phyloP scores from a whole-genome alignment of 2,113 vertebrate genomes.

The Ceyx cyanopectus region DNA sequence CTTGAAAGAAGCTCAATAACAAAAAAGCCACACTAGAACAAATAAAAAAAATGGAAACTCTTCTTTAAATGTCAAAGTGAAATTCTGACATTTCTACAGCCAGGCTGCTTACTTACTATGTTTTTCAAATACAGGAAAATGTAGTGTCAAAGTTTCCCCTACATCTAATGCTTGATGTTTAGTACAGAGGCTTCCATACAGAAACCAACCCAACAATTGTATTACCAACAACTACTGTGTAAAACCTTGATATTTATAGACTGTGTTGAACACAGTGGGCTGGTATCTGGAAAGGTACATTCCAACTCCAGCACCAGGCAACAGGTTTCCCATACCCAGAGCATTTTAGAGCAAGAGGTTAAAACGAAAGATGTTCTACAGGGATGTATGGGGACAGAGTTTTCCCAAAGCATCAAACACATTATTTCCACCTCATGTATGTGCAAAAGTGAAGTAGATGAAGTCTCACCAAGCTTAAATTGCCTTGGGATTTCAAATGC shows the following conservation, averaged over 20 bases:
- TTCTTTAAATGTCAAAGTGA: constrained; percentile 25
- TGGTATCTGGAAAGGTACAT: neutral
- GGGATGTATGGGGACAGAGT: accelerated
- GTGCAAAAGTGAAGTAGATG: neutral
- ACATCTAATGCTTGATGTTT: neutral
- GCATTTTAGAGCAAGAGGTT: neutral
- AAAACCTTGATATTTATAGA: neutral
- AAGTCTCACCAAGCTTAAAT: neutral
- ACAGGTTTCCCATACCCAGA: neutral
- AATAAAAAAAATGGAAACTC: constrained; percentile 20
- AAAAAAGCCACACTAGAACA: neutral
- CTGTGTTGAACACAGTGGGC: neutral
- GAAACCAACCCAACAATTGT: neutral
- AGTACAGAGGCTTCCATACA: neutral
- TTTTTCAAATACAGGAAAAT: constrained; percentile 24
- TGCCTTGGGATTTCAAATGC: neutral
- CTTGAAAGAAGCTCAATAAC: neutral
- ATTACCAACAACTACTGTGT: neutral
- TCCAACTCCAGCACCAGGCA: neutral
- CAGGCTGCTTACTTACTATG: neutral
- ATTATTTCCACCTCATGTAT: accelerated
- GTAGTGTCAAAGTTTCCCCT: neutral
- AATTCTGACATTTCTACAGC: neutral
- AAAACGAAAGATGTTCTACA: neutral
- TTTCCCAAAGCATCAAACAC: neutral